Evolutionary conservation across 2,113 vertebrate genomes (phyloP).

Genomic region (Neolamprologus variostigma): DNA sequence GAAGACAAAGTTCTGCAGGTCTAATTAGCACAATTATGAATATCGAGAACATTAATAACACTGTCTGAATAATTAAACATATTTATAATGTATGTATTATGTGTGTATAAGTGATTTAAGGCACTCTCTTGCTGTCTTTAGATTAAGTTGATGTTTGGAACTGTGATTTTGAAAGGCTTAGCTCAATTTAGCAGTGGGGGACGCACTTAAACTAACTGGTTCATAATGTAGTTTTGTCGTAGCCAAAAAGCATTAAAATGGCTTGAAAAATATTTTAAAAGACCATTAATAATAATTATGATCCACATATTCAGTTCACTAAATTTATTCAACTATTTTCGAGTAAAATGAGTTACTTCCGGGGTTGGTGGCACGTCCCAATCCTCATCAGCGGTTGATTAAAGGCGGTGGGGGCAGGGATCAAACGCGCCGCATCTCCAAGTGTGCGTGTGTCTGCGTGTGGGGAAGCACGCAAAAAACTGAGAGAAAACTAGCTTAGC

Average conservation of each 20-base stretch:
- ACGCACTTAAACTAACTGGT: background rate
- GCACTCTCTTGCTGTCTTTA: background rate
- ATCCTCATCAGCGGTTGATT: slow-evolving; percentile 63
- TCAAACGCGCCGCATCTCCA: slow-evolving; percentile 49
- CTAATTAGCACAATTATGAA: background rate
- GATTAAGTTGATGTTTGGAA: background rate
- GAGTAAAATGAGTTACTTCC: slow-evolving; percentile 52
- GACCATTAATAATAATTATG: rapidly evolving
- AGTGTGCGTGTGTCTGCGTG: background rate
- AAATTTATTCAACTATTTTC: background rate
- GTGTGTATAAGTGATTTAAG: background rate
- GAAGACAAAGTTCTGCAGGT: background rate
- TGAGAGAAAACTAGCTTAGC: slow-evolving; percentile 8
- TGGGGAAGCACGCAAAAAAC: background rate
- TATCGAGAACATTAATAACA: background rate
- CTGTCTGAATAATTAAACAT: background rate
- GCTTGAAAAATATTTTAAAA: background rate
- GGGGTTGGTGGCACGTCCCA: slow-evolving; percentile 53
- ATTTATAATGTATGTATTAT: background rate
- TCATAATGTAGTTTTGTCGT: background rate
- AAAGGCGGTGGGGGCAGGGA: slow-evolving; percentile 58
- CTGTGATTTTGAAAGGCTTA: slow-evolving; percentile 15
- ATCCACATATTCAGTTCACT: background rate
- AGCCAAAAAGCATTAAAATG: background rate
- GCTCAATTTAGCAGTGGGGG: slow-evolving; percentile 38